Base-by-base conservation (phyloP, 1,140 invertebrate species). In the Cyclina sinensis region DNA sequence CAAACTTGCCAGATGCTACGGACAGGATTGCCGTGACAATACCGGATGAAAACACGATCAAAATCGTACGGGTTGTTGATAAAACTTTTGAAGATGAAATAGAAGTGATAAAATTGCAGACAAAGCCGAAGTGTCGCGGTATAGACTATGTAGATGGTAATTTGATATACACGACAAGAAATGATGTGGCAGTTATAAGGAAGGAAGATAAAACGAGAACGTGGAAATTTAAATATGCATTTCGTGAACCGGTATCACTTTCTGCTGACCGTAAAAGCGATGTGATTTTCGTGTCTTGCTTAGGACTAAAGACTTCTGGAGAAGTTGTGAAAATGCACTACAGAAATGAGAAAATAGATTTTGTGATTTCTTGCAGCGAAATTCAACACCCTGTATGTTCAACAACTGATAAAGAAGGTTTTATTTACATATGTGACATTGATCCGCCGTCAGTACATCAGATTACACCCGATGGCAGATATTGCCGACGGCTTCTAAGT, bases 261-360 rank as follows among this genome's bases (percentile, higher is more conserved):
- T 48, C 7, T n/a, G n/a, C 57, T 21, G 51, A 86, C 30, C 2
- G 30, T 16, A 74, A 27, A 27, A 39, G 30, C n/a, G 32, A 30
- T n/a, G 54, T 43, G n/a, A 30, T 86, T 11, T 78, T 24, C 46
- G 73, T 86, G 11, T 70, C 84, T 0, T 86, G 84, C 21, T 51
- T 59, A 59, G 84, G 84, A 12, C 11, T 54, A 30, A 86, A 86
- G 14, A 27, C 70, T 16, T 30, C 9, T 21, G 84, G 84, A 16
- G 84, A 86, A 78, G 51, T 86, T 27, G 70, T 86, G 4, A 86
- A 86, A 76, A 78, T 86, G 84, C 24, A 51, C 21, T 62, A 78
- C 24, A 5, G 51, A 27, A 37, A 51, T 32, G 54, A 86, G 21
- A 37, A 59, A 21, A 78, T 86, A 24, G 37, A 86, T 5, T 65